phyloP scores from a whole-genome alignment of 2,113 vertebrate genomes.

The Hippocampus mohnikei region DNA sequence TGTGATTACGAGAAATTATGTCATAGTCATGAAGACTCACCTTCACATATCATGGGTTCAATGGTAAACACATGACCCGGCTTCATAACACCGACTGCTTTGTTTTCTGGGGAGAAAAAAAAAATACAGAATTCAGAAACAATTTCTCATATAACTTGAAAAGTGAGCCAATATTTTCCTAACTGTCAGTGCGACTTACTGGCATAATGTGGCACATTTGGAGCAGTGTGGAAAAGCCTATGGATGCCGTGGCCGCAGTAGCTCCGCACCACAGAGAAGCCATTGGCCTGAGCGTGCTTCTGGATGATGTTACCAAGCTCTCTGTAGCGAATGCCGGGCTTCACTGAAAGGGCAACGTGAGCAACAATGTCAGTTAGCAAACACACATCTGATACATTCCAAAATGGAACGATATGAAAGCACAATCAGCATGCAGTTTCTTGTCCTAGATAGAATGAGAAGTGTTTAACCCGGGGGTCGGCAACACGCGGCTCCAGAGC shows the following conservation, averaged over 20 bases:
- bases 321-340: slow-evolving; percentile 93
- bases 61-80: slow-evolving; percentile 97
- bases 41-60: slow-evolving; percentile 99
- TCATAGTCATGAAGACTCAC: slow-evolving; percentile 65
- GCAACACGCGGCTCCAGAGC: too few relatives aligned
- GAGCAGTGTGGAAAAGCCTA: slow-evolving; percentile 95
- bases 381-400: background rate
- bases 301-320: slow-evolving; percentile 98
- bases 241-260: slow-evolving; percentile 99
- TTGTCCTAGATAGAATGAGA: too few relatives aligned
- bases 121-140: background rate
- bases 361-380: background rate
- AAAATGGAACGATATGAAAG: too few relatives aligned
- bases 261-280: slow-evolving; percentile 97
- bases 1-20: background rate
- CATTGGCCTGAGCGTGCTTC: slow-evolving; percentile 94
- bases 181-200: slow-evolving; percentile 40
- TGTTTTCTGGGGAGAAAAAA: slow-evolving; percentile 82
- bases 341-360: slow-evolving; percentile 74
- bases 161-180: background rate
- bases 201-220: slow-evolving; percentile 83
- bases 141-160: background rate
- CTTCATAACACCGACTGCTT: slow-evolving; percentile 98
- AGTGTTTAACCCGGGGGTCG: too few relatives aligned
- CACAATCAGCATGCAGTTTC: too few relatives aligned